phyloP scores from a whole-genome alignment of 2,888 invertebrate species.

The Argynnis bischoffii region DNA sequence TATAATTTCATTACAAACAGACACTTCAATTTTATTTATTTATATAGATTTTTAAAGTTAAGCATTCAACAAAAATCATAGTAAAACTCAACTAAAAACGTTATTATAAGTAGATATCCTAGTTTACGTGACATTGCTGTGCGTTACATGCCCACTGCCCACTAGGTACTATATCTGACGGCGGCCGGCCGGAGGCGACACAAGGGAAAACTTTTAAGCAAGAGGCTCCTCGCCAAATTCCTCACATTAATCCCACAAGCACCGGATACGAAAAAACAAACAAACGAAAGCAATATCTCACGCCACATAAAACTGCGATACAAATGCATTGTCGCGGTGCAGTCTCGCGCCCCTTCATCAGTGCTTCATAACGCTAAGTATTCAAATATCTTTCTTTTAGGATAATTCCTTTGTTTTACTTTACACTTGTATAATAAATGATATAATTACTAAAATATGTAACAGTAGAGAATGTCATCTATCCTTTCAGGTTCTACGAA shows the following conservation, averaged over 20 bases:
- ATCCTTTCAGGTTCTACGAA: too few species aligned
- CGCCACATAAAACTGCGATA: conserved; percentile 44
- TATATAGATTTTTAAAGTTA: too few species aligned
- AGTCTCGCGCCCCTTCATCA: conserved; percentile 28
- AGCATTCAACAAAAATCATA: too few species aligned
- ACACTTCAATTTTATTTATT: too few species aligned
- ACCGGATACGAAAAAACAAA: conserved; percentile 47
- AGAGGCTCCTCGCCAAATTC: conserved; percentile 50
- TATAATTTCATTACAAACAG: too few species aligned
- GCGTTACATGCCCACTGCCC: background rate
- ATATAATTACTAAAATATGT: too few species aligned
- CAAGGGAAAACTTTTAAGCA: conserved; percentile 46
- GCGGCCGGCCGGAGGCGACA: conserved; percentile 19
- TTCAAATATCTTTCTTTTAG: conserved; percentile 10
- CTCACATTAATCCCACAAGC: conserved; percentile 48
- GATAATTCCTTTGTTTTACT: background rate
- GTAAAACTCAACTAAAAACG: too few species aligned
- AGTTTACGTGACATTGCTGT: background rate
- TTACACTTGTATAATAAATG: too few species aligned
- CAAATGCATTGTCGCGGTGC: conserved; percentile 21
- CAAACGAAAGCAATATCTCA: conserved; percentile 41
- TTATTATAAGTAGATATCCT: too few species aligned
- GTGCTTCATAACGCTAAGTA: conserved; percentile 3
- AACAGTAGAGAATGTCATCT: too few species aligned
- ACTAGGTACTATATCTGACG: conserved; percentile 8